Percentiles rank a stretch among this genome's conserved stretches.
phyloP scores from a whole-genome alignment of 1,140 invertebrate species.

The Drosophila repleta region DNA sequence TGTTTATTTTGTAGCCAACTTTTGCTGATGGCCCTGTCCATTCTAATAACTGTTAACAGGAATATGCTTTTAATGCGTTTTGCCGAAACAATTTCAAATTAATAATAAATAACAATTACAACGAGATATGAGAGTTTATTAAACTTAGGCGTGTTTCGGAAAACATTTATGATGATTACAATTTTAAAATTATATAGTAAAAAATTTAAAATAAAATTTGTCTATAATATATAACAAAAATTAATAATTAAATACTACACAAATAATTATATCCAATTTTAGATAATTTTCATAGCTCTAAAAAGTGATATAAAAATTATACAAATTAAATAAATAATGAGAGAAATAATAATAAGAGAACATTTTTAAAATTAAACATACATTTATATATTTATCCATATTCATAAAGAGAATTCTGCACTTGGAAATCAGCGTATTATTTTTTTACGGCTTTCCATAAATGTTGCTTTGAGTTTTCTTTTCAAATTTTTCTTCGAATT shows the following conservation, averaged over 20 bases:
- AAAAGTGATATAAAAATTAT: too few species aligned
- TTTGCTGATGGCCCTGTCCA: conserved; percentile 37
- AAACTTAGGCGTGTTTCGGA: not conserved
- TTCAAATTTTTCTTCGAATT: conserved; percentile 14
- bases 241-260: too few species aligned
- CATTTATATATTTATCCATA: too few species aligned
- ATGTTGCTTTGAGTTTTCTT: not conserved
- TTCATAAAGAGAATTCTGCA: not conserved
- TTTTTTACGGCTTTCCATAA: not conserved
- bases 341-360: too few species aligned
- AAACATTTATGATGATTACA: not conserved
- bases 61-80: conserved; percentile 40
- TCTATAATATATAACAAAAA: too few species aligned
- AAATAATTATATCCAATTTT: too few species aligned
- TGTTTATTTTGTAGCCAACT: conserved; percentile 54
- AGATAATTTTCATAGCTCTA: too few species aligned
- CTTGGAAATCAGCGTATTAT: not conserved
- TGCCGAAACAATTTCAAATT: conserved; percentile 22
- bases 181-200: not conserved
- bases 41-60: conserved; percentile 43
- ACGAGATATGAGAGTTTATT: not conserved
- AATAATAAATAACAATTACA: conserved; percentile 25
- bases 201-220: too few species aligned
- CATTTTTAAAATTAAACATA: too few species aligned
- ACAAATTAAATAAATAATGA: too few species aligned